phyloP scores from a whole-genome alignment of 2,888 invertebrate genomes.

The Zhengitettix transpicula region DNA sequence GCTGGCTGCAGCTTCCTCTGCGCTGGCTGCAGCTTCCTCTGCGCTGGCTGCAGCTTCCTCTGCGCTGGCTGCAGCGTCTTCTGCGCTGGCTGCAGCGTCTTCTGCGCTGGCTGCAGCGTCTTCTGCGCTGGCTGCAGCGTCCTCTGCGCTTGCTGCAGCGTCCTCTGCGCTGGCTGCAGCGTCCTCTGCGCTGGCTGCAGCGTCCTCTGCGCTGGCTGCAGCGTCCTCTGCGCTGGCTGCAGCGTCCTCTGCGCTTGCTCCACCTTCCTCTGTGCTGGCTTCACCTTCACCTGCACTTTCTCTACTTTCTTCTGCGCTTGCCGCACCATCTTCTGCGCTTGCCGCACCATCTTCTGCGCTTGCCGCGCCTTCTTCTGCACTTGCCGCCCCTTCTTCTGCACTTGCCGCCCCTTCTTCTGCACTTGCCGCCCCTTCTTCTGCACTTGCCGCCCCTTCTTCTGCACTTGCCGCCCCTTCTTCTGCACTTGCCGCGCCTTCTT shows the following conservation, averaged over 20 bases:
- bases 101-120: conserved; percentile 10
- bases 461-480: conserved; percentile 20
- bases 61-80: conserved; percentile 17
- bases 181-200: conserved; percentile 9
- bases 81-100: conserved; percentile 11
- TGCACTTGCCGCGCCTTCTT: conserved; percentile 14
- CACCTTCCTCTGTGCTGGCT: not conserved
- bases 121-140: conserved; percentile 7
- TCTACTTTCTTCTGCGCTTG: not conserved
- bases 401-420: conserved; percentile 20
- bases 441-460: conserved; percentile 3
- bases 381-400: conserved; percentile 6
- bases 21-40: conserved; percentile 25
- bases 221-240: not conserved
- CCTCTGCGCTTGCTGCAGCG: conserved; percentile 9
- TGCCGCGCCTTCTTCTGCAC: not conserved
- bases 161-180: conserved; percentile 13
- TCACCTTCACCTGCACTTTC: not conserved
- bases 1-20: conserved; percentile 22
- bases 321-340: not conserved
- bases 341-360: conserved; percentile 2
- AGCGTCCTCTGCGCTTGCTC: not conserved
- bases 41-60: conserved; percentile 8
- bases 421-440: conserved; percentile 14
- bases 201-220: not conserved